Evolutionary conservation across 1,140 invertebrate genomes (phyloP).

Genomic region (Aphidius gifuensis): DNA sequence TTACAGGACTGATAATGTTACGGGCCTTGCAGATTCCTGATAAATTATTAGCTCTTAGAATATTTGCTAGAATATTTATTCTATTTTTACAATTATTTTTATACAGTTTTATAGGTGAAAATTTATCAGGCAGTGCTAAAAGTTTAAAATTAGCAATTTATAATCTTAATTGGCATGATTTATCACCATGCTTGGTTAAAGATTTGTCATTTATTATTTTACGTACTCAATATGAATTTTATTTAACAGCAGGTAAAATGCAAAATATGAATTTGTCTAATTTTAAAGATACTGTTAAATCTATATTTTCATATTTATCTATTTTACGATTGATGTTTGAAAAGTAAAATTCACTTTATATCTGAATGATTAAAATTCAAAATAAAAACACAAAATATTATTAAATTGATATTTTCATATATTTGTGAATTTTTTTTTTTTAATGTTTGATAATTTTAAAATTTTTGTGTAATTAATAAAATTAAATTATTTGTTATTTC

Average conservation of each 20-base stretch:
- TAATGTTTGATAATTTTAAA: no score
- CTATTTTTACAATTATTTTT: conserved; percentile 20
- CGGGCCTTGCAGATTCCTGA: no score
- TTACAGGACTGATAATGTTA: no score
- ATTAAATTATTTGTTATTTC: no score
- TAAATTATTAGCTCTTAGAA: no score
- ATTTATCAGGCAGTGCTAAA: conserved; percentile 9
- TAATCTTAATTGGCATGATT: conserved; percentile 20
- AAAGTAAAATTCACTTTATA: conserved; percentile 1
- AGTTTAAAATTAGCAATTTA: conserved; percentile 21
- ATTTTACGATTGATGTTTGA: conserved; percentile 18
- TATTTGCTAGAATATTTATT: no score
- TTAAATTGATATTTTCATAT: no score
- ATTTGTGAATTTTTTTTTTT: no score
- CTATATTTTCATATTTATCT: conserved; percentile 26
- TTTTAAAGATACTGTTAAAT: conserved; percentile 23
- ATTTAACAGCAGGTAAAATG: conserved; percentile 27
- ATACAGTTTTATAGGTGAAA: conserved; percentile 24
- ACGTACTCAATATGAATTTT: conserved; percentile 18
- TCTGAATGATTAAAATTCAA: no score
- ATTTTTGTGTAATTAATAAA: no score
- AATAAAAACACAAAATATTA: no score
- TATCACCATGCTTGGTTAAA: conserved; percentile 18
- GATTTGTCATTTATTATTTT: conserved; percentile 24
- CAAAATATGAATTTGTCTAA: conserved; percentile 18